Base-by-base conservation (phyloP, 2,888 invertebrate species). In the Dinocampus coccinellae region DNA sequence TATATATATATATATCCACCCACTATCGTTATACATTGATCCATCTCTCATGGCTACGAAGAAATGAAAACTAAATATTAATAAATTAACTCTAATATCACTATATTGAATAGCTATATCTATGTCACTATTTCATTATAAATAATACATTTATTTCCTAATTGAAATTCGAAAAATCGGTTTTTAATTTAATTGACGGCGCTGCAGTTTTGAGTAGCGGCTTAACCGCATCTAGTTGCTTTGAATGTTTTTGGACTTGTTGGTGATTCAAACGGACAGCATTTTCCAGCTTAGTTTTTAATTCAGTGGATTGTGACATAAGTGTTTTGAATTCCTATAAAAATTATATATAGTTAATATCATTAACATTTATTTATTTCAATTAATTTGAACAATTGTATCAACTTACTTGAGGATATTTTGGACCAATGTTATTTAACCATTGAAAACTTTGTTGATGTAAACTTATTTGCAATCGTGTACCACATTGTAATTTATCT, bases 81-180 rank as follows among this genome's bases (percentile, higher is more conserved):
- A 60, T 70, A 72, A 73, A 74, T 72, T 76, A 52, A 73, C 58
- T 60, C 61, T 71, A 66, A 69, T 72, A 75, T 71, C 68, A 58
- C 73, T 73, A 73, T 72, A 72, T 42, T 73, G 69, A 73, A 63
- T 70, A 47, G 42, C 69, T 60, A 60, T 47, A 29, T 4, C 29
- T 60, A 10, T 24, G 4, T 60, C 29, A 26, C 3, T 39, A 53
- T 57, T 29, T 10, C 36, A 29, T 22, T 20, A 26, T 7, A 47
- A 6, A 47, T 7, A 47, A 16, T 55, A 55, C 16, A 16, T 52
- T 60, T 13, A 9, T 29, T 33, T 69, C 67, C 89, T 91, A 93
- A 82, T 93, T 92, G 84, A 97, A 98, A 89, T 97, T 97, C 83
- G 96, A 96, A 87, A 97, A 98, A 89, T 97, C 96, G 1, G 97